phyloP scores from a whole-genome alignment of 2,113 vertebrate species.

The Otis tarda region DNA sequence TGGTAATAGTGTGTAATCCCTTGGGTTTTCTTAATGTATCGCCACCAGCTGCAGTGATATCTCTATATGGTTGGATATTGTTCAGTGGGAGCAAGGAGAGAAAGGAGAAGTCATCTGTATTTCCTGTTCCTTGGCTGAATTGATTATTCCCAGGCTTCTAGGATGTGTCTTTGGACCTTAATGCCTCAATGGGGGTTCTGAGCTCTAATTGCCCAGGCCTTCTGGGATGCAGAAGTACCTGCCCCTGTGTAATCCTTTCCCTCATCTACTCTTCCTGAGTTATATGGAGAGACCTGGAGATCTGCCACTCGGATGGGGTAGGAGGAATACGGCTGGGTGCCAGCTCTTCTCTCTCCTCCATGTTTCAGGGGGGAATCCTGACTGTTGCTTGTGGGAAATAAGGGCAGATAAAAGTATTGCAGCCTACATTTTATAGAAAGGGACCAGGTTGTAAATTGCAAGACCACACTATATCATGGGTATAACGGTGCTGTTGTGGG shows the following conservation, averaged over 20 bases:
- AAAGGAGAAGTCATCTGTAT: neutral
- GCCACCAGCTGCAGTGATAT: neutral
- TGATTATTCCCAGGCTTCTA: neutral
- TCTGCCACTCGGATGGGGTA: too few relatives aligned
- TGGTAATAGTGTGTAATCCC: neutral
- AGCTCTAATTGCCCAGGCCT: neutral
- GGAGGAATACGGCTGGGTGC: neutral
- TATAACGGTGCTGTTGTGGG: neutral
- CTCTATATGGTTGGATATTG: neutral
- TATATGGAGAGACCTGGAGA: neutral
- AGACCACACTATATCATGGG: neutral
- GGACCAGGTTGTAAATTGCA: neutral
- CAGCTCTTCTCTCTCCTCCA: neutral
- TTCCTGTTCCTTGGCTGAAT: neutral
- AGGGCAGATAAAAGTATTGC: neutral
- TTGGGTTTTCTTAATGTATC: neutral
- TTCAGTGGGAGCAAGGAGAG: neutral
- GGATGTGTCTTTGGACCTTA: neutral
- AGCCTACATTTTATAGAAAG: neutral
- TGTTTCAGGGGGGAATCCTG: neutral
- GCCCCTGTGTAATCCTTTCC: neutral
- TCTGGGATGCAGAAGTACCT: neutral
- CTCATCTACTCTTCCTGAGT: neutral
- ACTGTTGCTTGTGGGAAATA: neutral
- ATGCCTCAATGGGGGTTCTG: neutral